A percentile compares a stretch with the other conserved stretches of the same genome.
Evolutionary conservation across 2,888 invertebrate genomes (phyloP).

Genomic region (Bruchidius siliquastri): DNA sequence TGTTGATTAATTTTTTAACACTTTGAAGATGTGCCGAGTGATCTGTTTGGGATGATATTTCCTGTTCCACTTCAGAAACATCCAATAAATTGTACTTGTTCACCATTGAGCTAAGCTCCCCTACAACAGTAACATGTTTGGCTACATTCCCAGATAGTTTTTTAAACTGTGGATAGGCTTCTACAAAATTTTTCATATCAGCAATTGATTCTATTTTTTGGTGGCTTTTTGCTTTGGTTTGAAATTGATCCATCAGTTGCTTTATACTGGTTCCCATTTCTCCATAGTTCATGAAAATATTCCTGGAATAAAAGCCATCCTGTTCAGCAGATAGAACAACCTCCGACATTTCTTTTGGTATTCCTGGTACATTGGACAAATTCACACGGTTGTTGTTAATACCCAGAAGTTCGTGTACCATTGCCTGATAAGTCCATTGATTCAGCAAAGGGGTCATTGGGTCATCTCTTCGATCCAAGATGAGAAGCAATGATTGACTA

Average conservation of each 20-base stretch:
- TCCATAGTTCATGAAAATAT: constrained; percentile 94
- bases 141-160: constrained; percentile 94
- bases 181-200: constrained; percentile 98
- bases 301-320: constrained; percentile 95
- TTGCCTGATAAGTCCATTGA: constrained; percentile 99
- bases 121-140: constrained; percentile 95
- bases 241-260: constrained; percentile 92
- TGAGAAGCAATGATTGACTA: constrained; percentile 74
- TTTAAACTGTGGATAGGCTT: constrained; percentile 97
- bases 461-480: constrained; percentile 91
- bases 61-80: constrained; percentile 91
- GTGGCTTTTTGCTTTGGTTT: constrained; percentile 85
- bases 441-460: constrained; percentile 93
- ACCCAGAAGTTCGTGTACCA: constrained; percentile 95
- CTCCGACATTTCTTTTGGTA: constrained; percentile 37
- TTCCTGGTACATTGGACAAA: constrained; percentile 71
- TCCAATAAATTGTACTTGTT: constrained; percentile 74
- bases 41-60: constrained; percentile 83
- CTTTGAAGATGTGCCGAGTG: constrained; percentile 73
- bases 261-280: constrained; percentile 98
- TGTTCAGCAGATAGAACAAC: constrained; percentile 92
- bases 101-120: constrained; percentile 86
- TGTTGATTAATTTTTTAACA: constrained; percentile 72
- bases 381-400: constrained; percentile 93
- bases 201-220: constrained; percentile 96